These are phyloP conservation scores for Ormyrus thymus DNA, from an alignment of 2,888 invertebrate species.

Conservation along the genomic window DNA sequence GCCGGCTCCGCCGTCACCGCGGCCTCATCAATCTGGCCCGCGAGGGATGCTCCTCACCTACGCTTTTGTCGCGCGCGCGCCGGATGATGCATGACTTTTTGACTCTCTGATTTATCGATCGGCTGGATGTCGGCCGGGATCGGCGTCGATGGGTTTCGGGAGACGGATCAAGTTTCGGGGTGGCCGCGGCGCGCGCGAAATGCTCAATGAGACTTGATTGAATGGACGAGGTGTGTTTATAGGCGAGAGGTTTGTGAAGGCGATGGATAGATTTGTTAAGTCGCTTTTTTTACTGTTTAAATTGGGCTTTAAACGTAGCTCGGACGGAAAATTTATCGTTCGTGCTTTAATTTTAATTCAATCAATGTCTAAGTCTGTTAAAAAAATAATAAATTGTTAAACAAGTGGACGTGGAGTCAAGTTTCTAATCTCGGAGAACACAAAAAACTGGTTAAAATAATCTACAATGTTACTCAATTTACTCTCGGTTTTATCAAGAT, in stretches of 20 bases:
- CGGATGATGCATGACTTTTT: slow-evolving; percentile 21
- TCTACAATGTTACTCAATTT: too few relatives aligned
- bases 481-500: too few relatives aligned
- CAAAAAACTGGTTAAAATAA: too few relatives aligned
- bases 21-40: slow-evolving; percentile 26
- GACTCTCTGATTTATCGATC: slow-evolving; percentile 32
- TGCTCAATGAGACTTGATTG: slow-evolving; percentile 1
- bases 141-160: neutral
- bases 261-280: too few relatives aligned
- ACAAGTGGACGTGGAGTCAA: too few relatives aligned
- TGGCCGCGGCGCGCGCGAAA: neutral
- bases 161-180: neutral
- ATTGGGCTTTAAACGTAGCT: neutral
- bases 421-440: too few relatives aligned
- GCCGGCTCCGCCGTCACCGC: slow-evolving; percentile 5
- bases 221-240: neutral
- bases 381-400: too few relatives aligned
- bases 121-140: slow-evolving; percentile 3
- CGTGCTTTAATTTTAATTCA: too few relatives aligned
- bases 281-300: too few relatives aligned
- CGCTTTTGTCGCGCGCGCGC: neutral
- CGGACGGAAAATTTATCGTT: too few relatives aligned
- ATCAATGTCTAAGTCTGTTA: too few relatives aligned
- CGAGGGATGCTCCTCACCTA: slow-evolving; percentile 32
- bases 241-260: too few relatives aligned